phyloP scores from a whole-genome alignment of 37 sponge, comb jelly and placozoan genomes.

The Oopsacas minuta region DNA sequence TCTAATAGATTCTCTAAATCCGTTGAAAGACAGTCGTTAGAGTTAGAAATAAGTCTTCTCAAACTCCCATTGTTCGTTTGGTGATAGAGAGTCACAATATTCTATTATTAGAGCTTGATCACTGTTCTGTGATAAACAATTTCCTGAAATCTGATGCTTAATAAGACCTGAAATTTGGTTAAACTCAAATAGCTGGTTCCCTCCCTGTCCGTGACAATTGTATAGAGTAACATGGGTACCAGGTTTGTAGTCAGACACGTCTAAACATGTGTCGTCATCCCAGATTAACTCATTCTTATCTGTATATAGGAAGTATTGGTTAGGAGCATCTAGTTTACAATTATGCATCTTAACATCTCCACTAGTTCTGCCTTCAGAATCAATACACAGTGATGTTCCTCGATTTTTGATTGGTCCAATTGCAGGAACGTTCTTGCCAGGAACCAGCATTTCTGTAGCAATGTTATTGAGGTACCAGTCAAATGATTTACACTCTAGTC shows the following conservation, averaged over 20 bases:
- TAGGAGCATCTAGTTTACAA: slow-evolving; percentile 75
- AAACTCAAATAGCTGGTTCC: slow-evolving; percentile 82
- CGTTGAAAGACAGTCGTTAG: background rate
- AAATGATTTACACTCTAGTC: slow-evolving; percentile 80
- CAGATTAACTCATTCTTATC: slow-evolving; percentile 52
- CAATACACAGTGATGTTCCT: slow-evolving; percentile 49
- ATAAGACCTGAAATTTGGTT: background rate
- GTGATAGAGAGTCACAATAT: background rate
- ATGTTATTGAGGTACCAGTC: slow-evolving; percentile 79
- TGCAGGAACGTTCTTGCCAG: slow-evolving; percentile 52
- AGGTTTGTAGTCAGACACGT: slow-evolving; percentile 29
- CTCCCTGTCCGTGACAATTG: slow-evolving; percentile 76
- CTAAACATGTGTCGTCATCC: slow-evolving; percentile 86
- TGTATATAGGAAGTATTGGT: slow-evolving; percentile 77
- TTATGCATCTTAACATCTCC: slow-evolving; percentile 53
- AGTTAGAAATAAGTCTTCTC: slow-evolving; percentile 15
- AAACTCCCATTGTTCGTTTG: background rate
- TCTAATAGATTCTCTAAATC: background rate
- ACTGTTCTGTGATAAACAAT: background rate
- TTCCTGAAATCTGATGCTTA: background rate
- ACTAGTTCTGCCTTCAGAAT: slow-evolving; percentile 67
- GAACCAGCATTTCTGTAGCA: slow-evolving; percentile 67
- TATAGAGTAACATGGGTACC: slow-evolving; percentile 37
- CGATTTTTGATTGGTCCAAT: slow-evolving; percentile 48
- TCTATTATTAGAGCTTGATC: background rate